Base-by-base conservation (phyloP, 2,888 invertebrate species). In the Cephus pulcher region DNA sequence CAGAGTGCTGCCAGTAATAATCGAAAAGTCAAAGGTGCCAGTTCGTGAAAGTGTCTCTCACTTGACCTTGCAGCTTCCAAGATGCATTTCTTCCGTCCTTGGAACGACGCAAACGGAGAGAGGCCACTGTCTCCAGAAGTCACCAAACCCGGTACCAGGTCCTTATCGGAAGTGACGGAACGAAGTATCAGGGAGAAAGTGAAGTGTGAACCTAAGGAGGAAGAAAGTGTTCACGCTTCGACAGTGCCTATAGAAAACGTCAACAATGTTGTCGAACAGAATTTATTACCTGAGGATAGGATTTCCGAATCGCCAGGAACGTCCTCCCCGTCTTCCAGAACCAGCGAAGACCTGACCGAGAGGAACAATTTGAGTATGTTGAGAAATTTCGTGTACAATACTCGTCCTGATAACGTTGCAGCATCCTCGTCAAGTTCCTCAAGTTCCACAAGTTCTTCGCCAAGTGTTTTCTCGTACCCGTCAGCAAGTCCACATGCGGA, bases 41-140 rank as follows among this genome's bases (percentile, higher is more conserved):
- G 23, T 56, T 56, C 56, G 56, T 56, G 56, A 56, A 56, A 56
- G 56, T 56, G 56, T 56, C 23, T 56, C 23, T 23, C 56, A 23
- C 56, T 56, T 56, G 56, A 56, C 23, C 56, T 56, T 56, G 56
- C 23, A 56, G 6, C 23, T 56, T 56, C 56, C 56, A 56, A 23
- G 1, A 56, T 56, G 56, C 56, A 56, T 56, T 87, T 89, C 76
- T 90, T 90, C 69, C 80, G 89, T 15, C 89, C 89, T 0, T 90
- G 89, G 89, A 83, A 83, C 15, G 79, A 78, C 4, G 76, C 73
- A 4, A 56, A 69, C 34, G 75, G 37, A 34, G 69, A 37, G 32
- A 74, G 73, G 68, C 40, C 33, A 11, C 40, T 73, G 30, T 74
- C 74, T 33, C 69, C 23, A 11, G 40, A n/a, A 4, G 11, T 15